Base-by-base conservation (phyloP, 2,113 vertebrate species). In the Colossoma macropomum region DNA sequence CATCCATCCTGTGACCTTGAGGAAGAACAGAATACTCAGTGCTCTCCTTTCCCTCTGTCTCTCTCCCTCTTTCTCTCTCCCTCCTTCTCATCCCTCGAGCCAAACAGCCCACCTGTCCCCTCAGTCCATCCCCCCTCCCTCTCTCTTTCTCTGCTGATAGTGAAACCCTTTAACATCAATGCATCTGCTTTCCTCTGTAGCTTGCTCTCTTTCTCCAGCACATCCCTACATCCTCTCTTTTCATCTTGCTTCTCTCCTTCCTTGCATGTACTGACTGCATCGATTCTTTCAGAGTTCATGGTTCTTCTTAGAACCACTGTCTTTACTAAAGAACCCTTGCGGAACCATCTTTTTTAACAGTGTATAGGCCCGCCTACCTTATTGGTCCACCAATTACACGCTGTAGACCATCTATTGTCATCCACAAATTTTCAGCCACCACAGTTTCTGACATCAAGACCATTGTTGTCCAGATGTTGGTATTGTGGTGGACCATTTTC, bases 1-100 rank as follows among this genome's bases (percentile, higher is more conserved):
- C 54, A 62, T 81, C 79, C 41, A 73, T 63, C 38, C 19, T 50
- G 38, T 81, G 79, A 81, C 79, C 79, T 81, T 73, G 32, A 30
- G 28, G 38, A 76, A 19, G 80, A 75, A 68, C 59, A 79, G 34
- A n/a, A 72, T 50, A 75, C 69, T 25, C 79, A 45, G 23, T 78
- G 84, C 60, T 82, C 79, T 75, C 17, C 45, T 79, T 56, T 34
- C 74, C 69, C 59, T 34, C 34, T 27, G 52, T 16, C 30, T 63
- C 23, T 38, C 34, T 38, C 32, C 63, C 50, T 79, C 52, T 75
- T 50, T 69, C 62, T 75, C 25, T 54, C 60, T 75, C 25, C 54
- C 25, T 80, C 50, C 65, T 38, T 54, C 30, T 38, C 34, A 45
- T 32, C n/a, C n/a, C n/a, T 66, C 30, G 0, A 19, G 23, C 25